Percentiles rank a stretch among this genome's conserved stretches.
Evolutionary conservation across 1,140 invertebrate genomes (phyloP).

Genomic region (Drosophila nannoptera): DNA sequence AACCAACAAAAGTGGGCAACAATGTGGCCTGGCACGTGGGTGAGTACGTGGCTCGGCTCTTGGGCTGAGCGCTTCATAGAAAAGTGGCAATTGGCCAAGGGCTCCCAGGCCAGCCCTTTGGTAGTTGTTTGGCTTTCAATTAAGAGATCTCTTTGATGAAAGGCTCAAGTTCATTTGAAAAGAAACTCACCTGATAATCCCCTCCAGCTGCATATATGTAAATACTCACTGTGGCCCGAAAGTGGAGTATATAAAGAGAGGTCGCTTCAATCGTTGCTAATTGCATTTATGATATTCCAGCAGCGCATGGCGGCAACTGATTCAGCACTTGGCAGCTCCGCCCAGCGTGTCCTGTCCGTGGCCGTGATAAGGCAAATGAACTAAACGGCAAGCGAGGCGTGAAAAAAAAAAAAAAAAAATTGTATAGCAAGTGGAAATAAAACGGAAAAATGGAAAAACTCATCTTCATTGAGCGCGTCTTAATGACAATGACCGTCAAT

Average conservation of each 20-base stretch:
- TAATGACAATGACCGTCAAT: constrained; percentile 76
- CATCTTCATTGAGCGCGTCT: constrained; percentile 66
- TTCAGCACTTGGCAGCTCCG: constrained; percentile 4
- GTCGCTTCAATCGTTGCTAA: neutral
- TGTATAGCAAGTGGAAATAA: constrained; percentile 11
- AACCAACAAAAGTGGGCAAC: constrained; percentile 57
- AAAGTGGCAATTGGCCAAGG: constrained; percentile 14
- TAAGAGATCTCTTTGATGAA: neutral
- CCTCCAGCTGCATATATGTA: too few relatives aligned
- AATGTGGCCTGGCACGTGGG: constrained; percentile 44
- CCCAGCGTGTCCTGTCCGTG: constrained; percentile 12
- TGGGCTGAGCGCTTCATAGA: constrained; percentile 7
- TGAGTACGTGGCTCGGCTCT: constrained; percentile 10
- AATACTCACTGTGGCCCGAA: too few relatives aligned
- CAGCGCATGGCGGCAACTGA: constrained; percentile 1
- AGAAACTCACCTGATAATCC: too few relatives aligned
- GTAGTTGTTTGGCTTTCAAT: neutral
- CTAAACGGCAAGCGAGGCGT: constrained; percentile 50
- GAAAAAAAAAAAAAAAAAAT: too few relatives aligned
- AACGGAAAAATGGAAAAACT: constrained; percentile 57
- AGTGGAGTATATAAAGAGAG: too few relatives aligned
- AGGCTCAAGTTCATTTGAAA: neutral
- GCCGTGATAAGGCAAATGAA: constrained; percentile 46
- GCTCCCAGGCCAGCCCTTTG: neutral
- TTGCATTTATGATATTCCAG: neutral